Base-by-base conservation (phyloP, 2,113 vertebrate species). In the Epinephelus moara region DNA sequence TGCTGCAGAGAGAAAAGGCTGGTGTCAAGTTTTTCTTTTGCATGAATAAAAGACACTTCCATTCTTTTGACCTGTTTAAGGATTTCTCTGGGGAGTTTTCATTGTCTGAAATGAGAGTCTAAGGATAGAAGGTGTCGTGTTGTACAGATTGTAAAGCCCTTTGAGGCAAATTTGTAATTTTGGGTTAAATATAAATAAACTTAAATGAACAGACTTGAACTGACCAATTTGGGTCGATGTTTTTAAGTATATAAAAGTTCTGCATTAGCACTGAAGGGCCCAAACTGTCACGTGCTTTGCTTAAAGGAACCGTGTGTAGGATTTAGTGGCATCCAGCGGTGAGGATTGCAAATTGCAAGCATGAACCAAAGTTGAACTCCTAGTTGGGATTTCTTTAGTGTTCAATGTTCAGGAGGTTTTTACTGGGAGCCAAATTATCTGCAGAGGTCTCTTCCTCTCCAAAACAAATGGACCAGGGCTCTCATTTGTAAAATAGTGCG, bases 141-240 rank as follows among this genome's bases (percentile, higher is more conserved):
- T 56, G 50, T 14, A 27, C 42, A 37, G 15, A 74, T 11, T 59
- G 42, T 27, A 50, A 33, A 70, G 11, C 12, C 4, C 18, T 33
- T 62, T 55, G 10, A 76, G 6, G 19, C 1, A 33, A 15, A 25
- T 70, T 23, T 53, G 14, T 18, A 7, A 73, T 37, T 62, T 67
- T 4, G 37, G 42, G 21, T 6, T 13, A 6, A 13, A 12, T 18
- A 7, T 21, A 25, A 56, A 57, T 70, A 47, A 70, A 57, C 15
- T 25, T 27, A 1, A 37, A 0, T 1, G 1, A 37, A 37, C 33
- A 6, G 1, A 37, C 5, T 0, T 37, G 33, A 37, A 37, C 33
- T 1, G 21, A 56, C 49, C 56, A 76, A 63, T 76, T 4, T 57
- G 21, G 70, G 33, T 60, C 4, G 13, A 63, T 60, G 23, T 37